Evolutionary conservation across 2,113 vertebrate genomes (phyloP).

Genomic region (Callithrix jacchus): DNA sequence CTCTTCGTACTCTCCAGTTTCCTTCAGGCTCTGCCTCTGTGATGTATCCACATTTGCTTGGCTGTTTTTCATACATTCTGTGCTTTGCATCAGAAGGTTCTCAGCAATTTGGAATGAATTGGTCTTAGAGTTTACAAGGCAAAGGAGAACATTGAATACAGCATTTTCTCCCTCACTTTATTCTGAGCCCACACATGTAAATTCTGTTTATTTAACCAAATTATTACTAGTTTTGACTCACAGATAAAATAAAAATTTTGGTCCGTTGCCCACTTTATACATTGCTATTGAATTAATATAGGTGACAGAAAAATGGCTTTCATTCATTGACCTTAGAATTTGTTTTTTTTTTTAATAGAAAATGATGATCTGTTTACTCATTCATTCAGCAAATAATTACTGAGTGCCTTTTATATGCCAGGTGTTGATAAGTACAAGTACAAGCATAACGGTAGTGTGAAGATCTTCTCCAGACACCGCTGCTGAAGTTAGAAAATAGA

Average conservation of each 20-base stretch:
- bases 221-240: conserved; percentile 38
- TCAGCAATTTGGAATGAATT: conserved; percentile 37
- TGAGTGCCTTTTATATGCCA: neutral
- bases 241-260: conserved; percentile 38
- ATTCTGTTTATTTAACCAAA: conserved; percentile 42
- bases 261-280: neutral
- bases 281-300: neutral
- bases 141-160: conserved; percentile 16
- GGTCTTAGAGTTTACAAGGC: conserved; percentile 44
- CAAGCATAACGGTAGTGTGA: neutral
- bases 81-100: conserved; percentile 66
- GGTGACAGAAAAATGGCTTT: conserved; percentile 12
- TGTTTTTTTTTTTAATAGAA: neutral
- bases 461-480: neutral
- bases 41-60: conserved; percentile 36
- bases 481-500: conserved; percentile 25
- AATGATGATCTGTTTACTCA: neutral
- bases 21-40: conserved; percentile 30
- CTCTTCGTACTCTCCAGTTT: neutral
- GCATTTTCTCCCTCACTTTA: conserved; percentile 9
- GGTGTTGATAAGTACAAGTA: neutral
- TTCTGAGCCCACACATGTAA: neutral
- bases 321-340: conserved; percentile 18
- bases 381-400: conserved; percentile 19
- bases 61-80: conserved; percentile 65